These are phyloP conservation scores for Polietes domitor DNA, from an alignment of 2,888 invertebrate genomes.

Conservation along the genomic window DNA sequence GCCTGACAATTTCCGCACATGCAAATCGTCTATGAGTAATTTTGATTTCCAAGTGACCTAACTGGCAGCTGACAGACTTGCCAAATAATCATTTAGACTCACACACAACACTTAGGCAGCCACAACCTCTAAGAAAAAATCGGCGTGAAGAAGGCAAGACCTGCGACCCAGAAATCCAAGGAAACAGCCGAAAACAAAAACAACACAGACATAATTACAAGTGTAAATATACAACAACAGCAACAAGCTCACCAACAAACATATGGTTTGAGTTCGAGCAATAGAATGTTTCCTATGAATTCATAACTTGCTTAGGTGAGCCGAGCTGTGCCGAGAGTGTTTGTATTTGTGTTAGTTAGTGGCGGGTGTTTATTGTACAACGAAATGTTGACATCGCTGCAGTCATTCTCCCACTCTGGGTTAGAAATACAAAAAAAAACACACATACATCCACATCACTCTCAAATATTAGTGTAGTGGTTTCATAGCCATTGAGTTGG, in stretches of 20 bases:
- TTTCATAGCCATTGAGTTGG: background rate
- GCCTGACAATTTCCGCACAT: too few relatives aligned
- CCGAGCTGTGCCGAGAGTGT: background rate
- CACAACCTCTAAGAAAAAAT: background rate
- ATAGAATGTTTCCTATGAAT: background rate
- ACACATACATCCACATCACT: too few relatives aligned
- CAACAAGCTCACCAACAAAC: slow-evolving; percentile 10
- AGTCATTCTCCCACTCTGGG: background rate
- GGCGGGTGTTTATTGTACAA: background rate
- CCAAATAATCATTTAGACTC: too few relatives aligned
- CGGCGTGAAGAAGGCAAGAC: background rate
- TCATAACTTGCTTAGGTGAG: background rate
- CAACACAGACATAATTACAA: slow-evolving; percentile 17
- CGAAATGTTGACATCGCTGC: background rate
- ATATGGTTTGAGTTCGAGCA: background rate
- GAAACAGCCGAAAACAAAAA: slow-evolving; percentile 15
- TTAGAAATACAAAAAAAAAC: too few relatives aligned
- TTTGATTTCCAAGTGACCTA: too few relatives aligned
- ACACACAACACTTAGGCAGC: background rate
- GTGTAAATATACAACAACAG: slow-evolving; percentile 8
- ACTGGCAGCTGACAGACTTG: too few relatives aligned
- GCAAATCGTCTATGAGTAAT: too few relatives aligned
- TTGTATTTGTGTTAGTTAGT: background rate
- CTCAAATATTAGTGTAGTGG: too few relatives aligned
- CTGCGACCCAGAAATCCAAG: slow-evolving; percentile 11